Percentiles rank a stretch among this genome's conserved stretches.
phyloP scores from a whole-genome alignment of 2,113 vertebrate genomes.

The Melozone crissalis region DNA sequence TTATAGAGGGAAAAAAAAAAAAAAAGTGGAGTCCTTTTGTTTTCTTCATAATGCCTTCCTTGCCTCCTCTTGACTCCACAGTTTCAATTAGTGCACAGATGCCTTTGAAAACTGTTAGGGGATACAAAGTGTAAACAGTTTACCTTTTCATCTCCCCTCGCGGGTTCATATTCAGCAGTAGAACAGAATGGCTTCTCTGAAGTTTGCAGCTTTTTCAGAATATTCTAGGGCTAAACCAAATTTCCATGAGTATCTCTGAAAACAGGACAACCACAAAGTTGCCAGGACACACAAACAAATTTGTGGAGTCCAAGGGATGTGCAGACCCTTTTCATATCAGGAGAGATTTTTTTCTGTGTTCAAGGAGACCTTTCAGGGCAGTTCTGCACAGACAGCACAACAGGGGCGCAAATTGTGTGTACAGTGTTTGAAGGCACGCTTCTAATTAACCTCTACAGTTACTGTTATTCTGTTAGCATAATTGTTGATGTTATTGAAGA shows the following conservation, averaged over 20 bases:
- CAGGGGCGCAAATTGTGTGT: not conserved
- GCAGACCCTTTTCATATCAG: not conserved
- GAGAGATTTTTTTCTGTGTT: not conserved
- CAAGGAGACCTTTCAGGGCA: not conserved
- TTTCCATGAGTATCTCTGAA: not conserved
- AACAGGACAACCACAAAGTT: not conserved
- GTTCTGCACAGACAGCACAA: not conserved
- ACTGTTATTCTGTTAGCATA: not conserved
- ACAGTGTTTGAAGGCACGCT: not conserved
- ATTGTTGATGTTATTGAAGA: not conserved
- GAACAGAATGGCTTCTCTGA: not conserved
- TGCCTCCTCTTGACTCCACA: not conserved
- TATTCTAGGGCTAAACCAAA: not conserved
- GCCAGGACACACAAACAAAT: not conserved
- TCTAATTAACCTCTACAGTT: not conserved
- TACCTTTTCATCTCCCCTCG: not conserved
- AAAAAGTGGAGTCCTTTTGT: not conserved
- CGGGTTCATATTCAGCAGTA: accelerated
- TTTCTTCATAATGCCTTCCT: not conserved
- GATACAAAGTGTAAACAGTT: not conserved
- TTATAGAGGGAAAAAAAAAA: no score
- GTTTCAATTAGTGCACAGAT: not conserved
- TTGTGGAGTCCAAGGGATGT: not conserved
- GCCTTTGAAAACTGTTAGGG: not conserved
- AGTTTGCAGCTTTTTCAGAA: not conserved